These are phyloP conservation scores for Hemiscyllium ocellatum DNA, from an alignment of 2,113 vertebrate species.

Conservation along the genomic window DNA sequence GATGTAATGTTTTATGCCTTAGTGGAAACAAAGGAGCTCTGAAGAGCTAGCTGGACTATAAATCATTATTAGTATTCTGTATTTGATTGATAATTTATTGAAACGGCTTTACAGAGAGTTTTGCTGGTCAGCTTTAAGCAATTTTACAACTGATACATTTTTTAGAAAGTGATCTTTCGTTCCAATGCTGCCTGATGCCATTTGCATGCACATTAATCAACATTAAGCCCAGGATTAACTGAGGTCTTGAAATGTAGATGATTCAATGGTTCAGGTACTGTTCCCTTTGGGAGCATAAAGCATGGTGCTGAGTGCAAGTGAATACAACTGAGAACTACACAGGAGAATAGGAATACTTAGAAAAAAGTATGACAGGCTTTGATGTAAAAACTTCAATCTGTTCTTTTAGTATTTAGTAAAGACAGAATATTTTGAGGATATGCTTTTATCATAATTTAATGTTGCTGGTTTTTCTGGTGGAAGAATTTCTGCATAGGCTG, in stretches of 20 bases:
- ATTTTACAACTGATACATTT: neutral
- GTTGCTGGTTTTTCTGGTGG: neutral
- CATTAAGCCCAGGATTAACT: conserved; percentile 42
- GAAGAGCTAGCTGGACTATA: conserved; percentile 17
- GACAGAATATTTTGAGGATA: neutral
- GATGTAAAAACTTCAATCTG: conserved; percentile 29
- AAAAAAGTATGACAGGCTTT: conserved; percentile 4
- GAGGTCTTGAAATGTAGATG: conserved; percentile 52
- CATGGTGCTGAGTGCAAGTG: conserved; percentile 44
- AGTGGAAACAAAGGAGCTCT: neutral
- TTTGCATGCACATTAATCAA: conserved; percentile 33
- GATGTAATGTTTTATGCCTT: conserved; percentile 24
- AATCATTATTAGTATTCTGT: conserved; percentile 19
- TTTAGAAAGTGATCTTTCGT: neutral
- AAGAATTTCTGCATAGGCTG: neutral
- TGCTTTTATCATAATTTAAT: conserved; percentile 25
- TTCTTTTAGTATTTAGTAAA: conserved; percentile 19
- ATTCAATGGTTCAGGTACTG: conserved; percentile 49
- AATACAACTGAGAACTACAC: conserved; percentile 45
- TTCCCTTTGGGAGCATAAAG: conserved; percentile 47
- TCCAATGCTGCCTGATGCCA: neutral
- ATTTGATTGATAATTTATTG: conserved; percentile 31
- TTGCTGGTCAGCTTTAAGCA: neutral
- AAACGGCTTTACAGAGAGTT: neutral
- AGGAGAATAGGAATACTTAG: conserved; percentile 41